Evolutionary conservation across 2,888 invertebrate species (phyloP), one percentile per base, ranked within the genome.

Genomic region (Acanthosepion pharaonis): DNA sequence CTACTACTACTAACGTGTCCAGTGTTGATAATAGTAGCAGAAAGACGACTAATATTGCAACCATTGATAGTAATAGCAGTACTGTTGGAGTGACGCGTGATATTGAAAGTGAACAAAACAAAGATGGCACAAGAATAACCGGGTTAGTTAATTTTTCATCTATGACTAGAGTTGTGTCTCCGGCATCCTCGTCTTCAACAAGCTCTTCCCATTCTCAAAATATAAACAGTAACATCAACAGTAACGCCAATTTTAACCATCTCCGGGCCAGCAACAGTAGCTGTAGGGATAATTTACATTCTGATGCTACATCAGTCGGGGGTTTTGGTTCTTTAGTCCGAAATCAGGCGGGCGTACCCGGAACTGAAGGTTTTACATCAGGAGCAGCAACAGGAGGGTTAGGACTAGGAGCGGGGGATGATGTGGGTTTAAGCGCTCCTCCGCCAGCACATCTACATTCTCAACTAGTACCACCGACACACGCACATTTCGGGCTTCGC

Each of bases 281-380:
- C 15, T 15, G 15, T n/a, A 1, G n/a, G 78, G 78, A n/a, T 78
- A n/a, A 4, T 6, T 78, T 78, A 28, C 78, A 78, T 78, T 78
- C 78, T 11, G 78, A 78, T 5, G n/a, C 78, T 78, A 11, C 78
- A n/a, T n/a, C 78, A 15, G 78, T 33, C 78, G n/a, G 78, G n/a
- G 78, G 78, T 15, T n/a, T 78, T 78, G 18, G n/a, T n/a, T 78
- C 78, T 78, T 11, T 78, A 33, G n/a, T 78, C 18, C 78, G 33
- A 78, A 78, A 78, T n/a, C n/a, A n/a, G 18, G n/a, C 78, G 78
- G 78, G 78, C 78, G 78, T 78, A 78, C 78, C 78, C 78, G 78
- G 78, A 78, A 78, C 78, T 78, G 78, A 78, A 33, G n/a, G 3
- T 15, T 78, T 78, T 33, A n/a, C 18, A 78, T 78, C 78, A 78